Evolutionary conservation across 1,140 invertebrate species (phyloP), one percentile per base, ranked within the genome.

Genomic region (Drosophila nasuta): DNA sequence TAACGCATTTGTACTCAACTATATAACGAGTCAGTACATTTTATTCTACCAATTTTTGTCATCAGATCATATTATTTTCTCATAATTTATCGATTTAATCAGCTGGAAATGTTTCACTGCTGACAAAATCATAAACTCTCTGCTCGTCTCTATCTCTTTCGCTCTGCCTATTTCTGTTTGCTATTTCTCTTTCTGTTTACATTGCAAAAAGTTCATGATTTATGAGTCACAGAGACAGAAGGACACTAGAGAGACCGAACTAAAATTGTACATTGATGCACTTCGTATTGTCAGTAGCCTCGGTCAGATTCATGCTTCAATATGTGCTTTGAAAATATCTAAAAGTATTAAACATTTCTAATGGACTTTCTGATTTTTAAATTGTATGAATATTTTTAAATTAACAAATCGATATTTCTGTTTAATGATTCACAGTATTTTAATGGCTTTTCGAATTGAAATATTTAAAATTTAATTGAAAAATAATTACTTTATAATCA

Each of bases 1-100:
- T 75, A 66, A 74, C 80, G 75, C 68, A 68, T 64, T 79, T 76
- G 41, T 59, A 28, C 41, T 25, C 20, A 25, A 11, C 6, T 64
- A 49, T 20, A 41, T 54, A 63, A 64, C 51, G 49, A 70, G 58
- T 3, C 15, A 70, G 60, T 71, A 3, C 73, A 71, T 65, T 71
- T 67, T 52, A 60, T 67, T 67, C 38, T 7, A 38, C 51, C 58
- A 71, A 72, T 76, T 76, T 76, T 56, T 67, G 67, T 15, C 78
- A 89, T 85, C 85, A 76, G 77, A 88, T 79, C 65, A 62, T 68
- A 85, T 88, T 89, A 88, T 88, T 71, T 89, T 64, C 85, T 68
- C 85, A 81, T 88, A 89, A 88, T 89, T 88, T 89, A 85, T 85
- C 81, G 85, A 88, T 88, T 89, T 79, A 89, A 88, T 88, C 85